These are phyloP conservation scores for Numenius phaeopus DNA, from an alignment of 2,797 vertebrate genomes.

Conservation along the genomic window DNA sequence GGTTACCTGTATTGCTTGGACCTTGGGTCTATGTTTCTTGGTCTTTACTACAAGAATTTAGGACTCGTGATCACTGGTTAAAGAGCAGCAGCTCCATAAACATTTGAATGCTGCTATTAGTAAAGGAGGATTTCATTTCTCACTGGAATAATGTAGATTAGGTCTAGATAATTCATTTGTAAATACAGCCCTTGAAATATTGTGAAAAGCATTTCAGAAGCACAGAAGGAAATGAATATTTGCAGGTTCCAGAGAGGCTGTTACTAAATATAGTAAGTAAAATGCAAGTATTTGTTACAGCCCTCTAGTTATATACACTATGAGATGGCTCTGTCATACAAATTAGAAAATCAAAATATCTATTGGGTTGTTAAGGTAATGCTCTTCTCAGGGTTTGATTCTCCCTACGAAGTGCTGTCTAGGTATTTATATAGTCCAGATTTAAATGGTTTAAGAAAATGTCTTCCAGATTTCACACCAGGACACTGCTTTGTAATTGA, in stretches of 20 bases:
- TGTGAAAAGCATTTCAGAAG: background rate
- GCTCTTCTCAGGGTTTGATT: background rate
- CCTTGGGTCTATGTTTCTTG: background rate
- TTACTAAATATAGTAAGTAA: slow-evolving; percentile 13
- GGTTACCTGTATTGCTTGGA: background rate
- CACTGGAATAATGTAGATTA: background rate
- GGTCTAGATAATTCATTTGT: background rate
- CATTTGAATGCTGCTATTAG: background rate
- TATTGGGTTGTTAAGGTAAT: slow-evolving; percentile 10
- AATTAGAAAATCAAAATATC: slow-evolving; percentile 36
- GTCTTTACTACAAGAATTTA: background rate
- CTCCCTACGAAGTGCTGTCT: background rate
- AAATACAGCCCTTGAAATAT: background rate
- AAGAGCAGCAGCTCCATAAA: background rate
- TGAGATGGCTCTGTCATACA: background rate
- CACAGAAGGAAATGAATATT: background rate
- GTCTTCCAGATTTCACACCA: background rate
- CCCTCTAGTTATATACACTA: background rate
- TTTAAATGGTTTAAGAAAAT: slow-evolving; percentile 26
- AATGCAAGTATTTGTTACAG: slow-evolving; percentile 4
- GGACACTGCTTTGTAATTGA: slow-evolving; percentile 5
- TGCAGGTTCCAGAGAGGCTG: background rate
- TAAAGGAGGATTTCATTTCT: background rate
- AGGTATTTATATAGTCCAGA: slow-evolving; percentile 3
- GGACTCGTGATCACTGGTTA: background rate